phyloP scores from a whole-genome alignment of 53 echinoderm and acorn worm genomes.

The Patiria pectinifera region DNA sequence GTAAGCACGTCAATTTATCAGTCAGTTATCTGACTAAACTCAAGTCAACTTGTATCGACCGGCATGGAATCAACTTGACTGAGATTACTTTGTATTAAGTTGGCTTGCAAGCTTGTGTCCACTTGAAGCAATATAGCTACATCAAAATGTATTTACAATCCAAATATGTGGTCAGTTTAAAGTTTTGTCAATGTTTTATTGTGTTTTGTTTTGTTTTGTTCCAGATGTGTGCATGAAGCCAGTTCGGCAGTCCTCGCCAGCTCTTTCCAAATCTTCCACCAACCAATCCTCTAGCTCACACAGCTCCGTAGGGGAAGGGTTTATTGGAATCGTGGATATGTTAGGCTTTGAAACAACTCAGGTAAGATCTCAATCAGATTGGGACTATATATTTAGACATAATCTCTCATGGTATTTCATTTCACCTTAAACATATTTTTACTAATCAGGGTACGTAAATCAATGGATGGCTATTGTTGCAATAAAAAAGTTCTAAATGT shows the following conservation, averaged over 20 bases:
- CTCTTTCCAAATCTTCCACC: slow-evolving; percentile 70
- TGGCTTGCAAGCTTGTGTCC: neutral
- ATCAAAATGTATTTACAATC: too few relatives aligned
- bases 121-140: too few relatives aligned
- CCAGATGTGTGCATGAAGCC: slow-evolving; percentile 61
- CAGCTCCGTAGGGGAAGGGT: slow-evolving; percentile 68
- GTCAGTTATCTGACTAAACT: too few relatives aligned
- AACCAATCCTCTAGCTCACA: slow-evolving; percentile 73
- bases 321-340: slow-evolving; percentile 87
- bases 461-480: too few relatives aligned
- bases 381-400: too few relatives aligned
- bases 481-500: too few relatives aligned
- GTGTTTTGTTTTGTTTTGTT: neutral
- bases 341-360: slow-evolving; percentile 80
- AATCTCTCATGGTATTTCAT: too few relatives aligned
- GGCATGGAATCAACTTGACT: neutral
- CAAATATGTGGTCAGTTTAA: too few relatives aligned
- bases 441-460: too few relatives aligned
- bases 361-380: slow-evolving; percentile 49
- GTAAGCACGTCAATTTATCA: slow-evolving; percentile 27
- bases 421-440: too few relatives aligned
- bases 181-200: neutral
- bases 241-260: slow-evolving; percentile 67
- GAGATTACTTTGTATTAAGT: neutral
- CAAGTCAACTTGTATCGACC: neutral